Evolutionary conservation across 1,140 invertebrate genomes (phyloP).

Genomic region (Meteorus sp.): DNA sequence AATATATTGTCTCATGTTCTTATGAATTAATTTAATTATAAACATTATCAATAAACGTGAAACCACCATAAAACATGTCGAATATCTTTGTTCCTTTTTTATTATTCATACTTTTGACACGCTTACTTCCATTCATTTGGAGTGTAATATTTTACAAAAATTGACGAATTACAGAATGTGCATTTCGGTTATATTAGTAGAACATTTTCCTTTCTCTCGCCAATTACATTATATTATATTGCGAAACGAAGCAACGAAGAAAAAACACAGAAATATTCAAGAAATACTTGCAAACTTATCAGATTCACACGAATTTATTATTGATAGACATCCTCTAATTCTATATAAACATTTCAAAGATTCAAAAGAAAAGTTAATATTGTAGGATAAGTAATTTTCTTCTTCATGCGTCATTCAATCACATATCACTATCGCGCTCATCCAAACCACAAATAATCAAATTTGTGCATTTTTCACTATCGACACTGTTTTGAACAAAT

Average conservation of each 20-base stretch:
- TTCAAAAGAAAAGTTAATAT: too few species aligned
- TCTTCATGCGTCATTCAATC: too few species aligned
- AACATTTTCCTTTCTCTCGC: constrained; percentile 1
- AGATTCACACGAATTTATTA: too few species aligned
- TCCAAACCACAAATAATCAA: too few species aligned
- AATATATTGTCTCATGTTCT: constrained; percentile 37
- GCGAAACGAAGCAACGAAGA: background rate
- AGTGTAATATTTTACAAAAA: constrained; percentile 38
- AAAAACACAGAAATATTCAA: constrained; percentile 3
- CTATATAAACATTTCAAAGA: too few species aligned
- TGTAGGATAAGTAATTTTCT: too few species aligned
- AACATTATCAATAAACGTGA: constrained; percentile 46
- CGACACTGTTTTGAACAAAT: too few species aligned
- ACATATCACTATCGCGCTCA: too few species aligned
- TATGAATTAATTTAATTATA: constrained; percentile 35
- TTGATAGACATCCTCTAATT: too few species aligned
- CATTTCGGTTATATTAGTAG: constrained; percentile 34
- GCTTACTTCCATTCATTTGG: constrained; percentile 35
- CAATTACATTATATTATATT: constrained; percentile 4
- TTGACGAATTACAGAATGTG: constrained; percentile 35
- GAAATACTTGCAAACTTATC: background rate
- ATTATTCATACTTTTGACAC: too few species aligned
- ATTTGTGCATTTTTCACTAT: too few species aligned
- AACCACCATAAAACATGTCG: constrained; percentile 34
- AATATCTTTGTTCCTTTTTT: constrained; percentile 40